Conservation (phyloP, 2,888 invertebrate genomes). For the Leucophora obtusa region DNA sequence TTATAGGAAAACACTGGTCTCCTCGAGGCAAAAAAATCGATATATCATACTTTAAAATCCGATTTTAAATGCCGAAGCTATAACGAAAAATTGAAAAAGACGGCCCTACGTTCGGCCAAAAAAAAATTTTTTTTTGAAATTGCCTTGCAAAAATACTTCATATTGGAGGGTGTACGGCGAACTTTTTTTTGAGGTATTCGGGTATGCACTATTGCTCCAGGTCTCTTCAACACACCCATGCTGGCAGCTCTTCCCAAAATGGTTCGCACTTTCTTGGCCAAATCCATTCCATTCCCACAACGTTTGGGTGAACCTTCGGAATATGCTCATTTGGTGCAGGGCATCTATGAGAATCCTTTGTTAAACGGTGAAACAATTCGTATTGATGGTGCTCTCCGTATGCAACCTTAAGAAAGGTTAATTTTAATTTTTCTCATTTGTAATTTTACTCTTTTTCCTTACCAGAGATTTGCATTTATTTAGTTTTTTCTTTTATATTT, state of each 20-base stretch:
- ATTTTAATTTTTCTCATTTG: not conserved
- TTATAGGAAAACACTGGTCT: no score
- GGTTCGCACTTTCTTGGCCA: constrained; percentile 87
- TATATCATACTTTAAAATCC: no score
- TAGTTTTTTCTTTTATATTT: constrained; percentile 10
- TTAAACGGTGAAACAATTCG: constrained; percentile 95
- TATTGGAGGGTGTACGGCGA: no score
- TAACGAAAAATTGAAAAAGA: no score
- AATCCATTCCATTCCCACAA: constrained; percentile 90
- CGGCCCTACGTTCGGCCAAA: no score
- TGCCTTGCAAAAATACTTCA: no score
- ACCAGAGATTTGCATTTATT: constrained; percentile 52
- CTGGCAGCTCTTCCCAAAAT: constrained; percentile 88
- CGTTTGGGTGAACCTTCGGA: constrained; percentile 92
- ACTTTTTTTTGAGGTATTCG: no score
- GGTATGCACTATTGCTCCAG: constrained; percentile 89
- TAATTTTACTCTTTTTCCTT: not conserved
- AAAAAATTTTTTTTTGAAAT: no score
- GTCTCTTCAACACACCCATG: constrained; percentile 93
- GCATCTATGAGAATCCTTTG: constrained; percentile 92
- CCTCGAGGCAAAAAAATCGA: no score
- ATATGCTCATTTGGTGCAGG: constrained; percentile 90
- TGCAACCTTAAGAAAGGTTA: constrained; percentile 80
- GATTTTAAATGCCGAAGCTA: no score
- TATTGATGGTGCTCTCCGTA: constrained; percentile 88